phyloP scores from a whole-genome alignment of 2,113 vertebrate species.

The Rattus norvegicus region DNA sequence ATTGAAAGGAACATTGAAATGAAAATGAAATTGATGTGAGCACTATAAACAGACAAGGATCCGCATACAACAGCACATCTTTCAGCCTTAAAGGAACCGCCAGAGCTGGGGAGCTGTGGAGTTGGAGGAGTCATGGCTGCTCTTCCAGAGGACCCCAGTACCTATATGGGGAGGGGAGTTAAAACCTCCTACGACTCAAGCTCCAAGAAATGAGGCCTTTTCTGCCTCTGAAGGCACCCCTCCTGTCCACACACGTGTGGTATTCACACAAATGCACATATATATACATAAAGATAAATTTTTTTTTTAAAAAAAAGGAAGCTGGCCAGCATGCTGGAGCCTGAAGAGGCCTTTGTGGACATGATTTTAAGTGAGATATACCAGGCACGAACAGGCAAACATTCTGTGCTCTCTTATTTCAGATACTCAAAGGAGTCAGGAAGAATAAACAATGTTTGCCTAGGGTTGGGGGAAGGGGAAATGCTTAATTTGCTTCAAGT shows the following conservation, averaged over 20 bases:
- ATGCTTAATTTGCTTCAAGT: background rate
- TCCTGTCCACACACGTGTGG: background rate
- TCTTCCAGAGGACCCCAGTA: background rate
- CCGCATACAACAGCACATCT: background rate
- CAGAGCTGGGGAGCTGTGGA: background rate
- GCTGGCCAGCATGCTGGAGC: background rate
- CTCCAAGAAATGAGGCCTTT: background rate
- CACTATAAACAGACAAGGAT: too few relatives aligned
- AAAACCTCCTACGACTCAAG: background rate
- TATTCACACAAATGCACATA: background rate
- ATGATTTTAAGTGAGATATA: background rate
- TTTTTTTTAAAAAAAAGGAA: background rate
- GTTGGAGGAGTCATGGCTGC: background rate
- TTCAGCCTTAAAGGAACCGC: background rate
- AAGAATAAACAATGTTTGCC: background rate
- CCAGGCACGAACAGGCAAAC: background rate
- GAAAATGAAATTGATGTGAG: too few relatives aligned
- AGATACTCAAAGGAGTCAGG: background rate
- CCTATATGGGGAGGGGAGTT: too few relatives aligned
- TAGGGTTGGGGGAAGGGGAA: background rate
- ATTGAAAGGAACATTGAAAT: background rate
- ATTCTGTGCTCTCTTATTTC: background rate
- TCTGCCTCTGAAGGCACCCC: background rate
- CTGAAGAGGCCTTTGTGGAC: background rate
- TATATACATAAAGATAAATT: background rate